Conservation (phyloP, 2,797 vertebrate genomes). For the Macropodus opercularis region DNA sequence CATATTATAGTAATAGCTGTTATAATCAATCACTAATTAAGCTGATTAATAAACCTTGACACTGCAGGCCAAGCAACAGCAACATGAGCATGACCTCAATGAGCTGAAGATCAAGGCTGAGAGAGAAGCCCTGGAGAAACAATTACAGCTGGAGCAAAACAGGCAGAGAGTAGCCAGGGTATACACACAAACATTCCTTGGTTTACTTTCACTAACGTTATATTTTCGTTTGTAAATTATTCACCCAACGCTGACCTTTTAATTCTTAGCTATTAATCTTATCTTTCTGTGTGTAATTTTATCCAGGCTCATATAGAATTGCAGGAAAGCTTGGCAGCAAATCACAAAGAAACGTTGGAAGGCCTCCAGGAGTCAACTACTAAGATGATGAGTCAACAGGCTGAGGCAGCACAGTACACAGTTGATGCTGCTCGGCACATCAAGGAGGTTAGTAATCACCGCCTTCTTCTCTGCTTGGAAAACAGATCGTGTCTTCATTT, state of each 20-base stretch:
- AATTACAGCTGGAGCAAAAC: conserved; percentile 90
- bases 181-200: conserved; percentile 36
- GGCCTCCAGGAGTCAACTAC: conserved; percentile 82
- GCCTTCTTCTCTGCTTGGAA: conserved; percentile 43
- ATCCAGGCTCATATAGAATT: conserved; percentile 86
- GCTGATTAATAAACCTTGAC: conserved; percentile 34
- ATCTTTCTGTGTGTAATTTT: conserved; percentile 31
- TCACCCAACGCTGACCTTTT: conserved; percentile 10
- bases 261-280: conserved; percentile 4
- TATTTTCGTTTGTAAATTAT: conserved; percentile 11
- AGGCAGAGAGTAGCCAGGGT: conserved; percentile 91
- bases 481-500: conserved; percentile 37
- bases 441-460: conserved; percentile 83
- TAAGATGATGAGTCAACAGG: conserved; percentile 88
- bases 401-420: conserved; percentile 81
- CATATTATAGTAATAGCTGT: not conserved
- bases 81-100: conserved; percentile 89
- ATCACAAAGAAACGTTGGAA: conserved; percentile 83
- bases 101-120: conserved; percentile 92
- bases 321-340: conserved; percentile 83
- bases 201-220: not conserved
- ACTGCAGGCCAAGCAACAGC: conserved; percentile 90
- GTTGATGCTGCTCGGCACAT: conserved; percentile 85
- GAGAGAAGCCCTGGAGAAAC: conserved; percentile 89
- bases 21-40: conserved; percentile 6